Evolutionary conservation across 2,888 invertebrate species (phyloP), one percentile per base, ranked within the genome.

Genomic region (Strigamia transsilvanica): DNA sequence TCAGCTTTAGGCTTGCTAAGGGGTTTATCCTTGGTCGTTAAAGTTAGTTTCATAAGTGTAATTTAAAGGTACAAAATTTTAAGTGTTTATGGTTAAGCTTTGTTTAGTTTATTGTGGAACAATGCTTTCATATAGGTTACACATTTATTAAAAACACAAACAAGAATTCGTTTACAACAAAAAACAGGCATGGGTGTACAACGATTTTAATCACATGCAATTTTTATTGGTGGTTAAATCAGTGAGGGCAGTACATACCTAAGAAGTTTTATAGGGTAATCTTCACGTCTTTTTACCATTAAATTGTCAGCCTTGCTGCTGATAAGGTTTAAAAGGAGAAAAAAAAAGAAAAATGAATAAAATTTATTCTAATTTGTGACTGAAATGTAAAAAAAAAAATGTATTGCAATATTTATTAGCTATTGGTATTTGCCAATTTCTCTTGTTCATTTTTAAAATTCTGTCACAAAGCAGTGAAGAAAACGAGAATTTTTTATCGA

Each of bases 201-300:
- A 10, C 38, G 38, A 38, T 38, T 38, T 38, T 38, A 77, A 77
- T 23, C 23, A 77, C 77, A 18, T 77, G 34, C 32, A 27, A 56
- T 18, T 2, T 18, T 18, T n/a, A 56, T n/a, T 56, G 18, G 56
- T 56, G 51, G 6, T 9, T 42, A 5, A 42, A 42, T n/a, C 66
- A 66, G 12, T 77, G 23, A 32, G 77, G 12, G 15, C 38, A 77
- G 34, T 79, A 79, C 82, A 79, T 82, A 82, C 79, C 82, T 82
- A 73, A 82, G 78, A 46, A 82, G 82, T 78, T 78, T 82, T 61
- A 78, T 82, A 32, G 82, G 79, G 38, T 81, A 81, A 77, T 82
- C 82, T 78, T 82, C 82, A 42, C 82, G 77, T 79, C 82, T 82
- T 66, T 78, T 73, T 46, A 41, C 41, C 42, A 78, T 46, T 78